These are phyloP conservation scores for Rotaria magnacalcarata DNA, from an alignment of 2,888 invertebrate genomes.

Conservation along the genomic window DNA sequence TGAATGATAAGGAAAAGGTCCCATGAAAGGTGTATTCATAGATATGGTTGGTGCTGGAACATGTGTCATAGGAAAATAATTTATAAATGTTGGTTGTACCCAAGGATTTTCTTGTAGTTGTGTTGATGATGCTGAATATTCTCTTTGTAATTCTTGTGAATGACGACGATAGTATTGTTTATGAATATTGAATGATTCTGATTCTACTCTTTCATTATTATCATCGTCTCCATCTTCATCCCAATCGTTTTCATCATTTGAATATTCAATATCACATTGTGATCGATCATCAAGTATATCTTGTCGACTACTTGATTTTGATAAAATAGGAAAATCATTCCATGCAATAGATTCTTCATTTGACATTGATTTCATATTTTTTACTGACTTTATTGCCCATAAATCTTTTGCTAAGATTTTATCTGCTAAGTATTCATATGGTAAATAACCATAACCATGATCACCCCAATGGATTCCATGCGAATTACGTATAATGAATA, in stretches of 20 bases:
- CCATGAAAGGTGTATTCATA: not conserved
- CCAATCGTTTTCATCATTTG: not conserved
- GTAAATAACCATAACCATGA: conserved; percentile 15
- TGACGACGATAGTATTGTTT: not conserved
- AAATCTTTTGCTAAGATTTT: not conserved
- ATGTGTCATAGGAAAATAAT: not conserved
- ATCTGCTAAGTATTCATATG: not conserved
- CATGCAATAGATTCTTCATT: not conserved
- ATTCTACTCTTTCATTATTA: not conserved
- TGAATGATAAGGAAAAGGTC: not conserved
- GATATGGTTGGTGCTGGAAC: not conserved
- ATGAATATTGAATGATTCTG: not conserved
- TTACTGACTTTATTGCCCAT: not conserved
- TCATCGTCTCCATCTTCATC: not conserved
- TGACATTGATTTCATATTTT: not conserved
- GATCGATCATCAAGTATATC: not conserved
- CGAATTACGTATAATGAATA: not conserved
- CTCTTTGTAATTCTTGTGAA: not conserved
- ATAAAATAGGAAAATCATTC: not conserved
- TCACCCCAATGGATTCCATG: not conserved
- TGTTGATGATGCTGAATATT: not conserved
- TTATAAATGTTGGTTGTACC: not conserved
- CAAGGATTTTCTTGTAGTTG: not conserved
- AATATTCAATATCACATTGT: not conserved
- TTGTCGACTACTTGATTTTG: not conserved